Evolutionary conservation across 2,888 invertebrate genomes (phyloP).

Genomic region (Lithodes maja): DNA sequence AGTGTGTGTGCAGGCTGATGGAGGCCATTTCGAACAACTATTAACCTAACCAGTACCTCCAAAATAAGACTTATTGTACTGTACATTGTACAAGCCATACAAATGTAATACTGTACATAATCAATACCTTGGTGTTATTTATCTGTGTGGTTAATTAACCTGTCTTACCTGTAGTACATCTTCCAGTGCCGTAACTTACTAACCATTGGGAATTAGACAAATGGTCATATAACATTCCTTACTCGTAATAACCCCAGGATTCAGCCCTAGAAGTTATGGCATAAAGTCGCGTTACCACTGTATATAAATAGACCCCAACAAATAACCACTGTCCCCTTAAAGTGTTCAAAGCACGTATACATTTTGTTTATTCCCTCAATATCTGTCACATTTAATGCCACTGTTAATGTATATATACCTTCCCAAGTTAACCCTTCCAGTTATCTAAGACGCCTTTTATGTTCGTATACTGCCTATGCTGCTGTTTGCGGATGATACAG

Average conservation of each 20-base stretch:
- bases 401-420: no score
- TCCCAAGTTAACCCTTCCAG: no score
- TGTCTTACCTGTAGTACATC: neutral
- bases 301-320: neutral
- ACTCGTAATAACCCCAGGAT: neutral
- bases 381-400: no score
- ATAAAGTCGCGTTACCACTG: neutral
- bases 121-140: neutral
- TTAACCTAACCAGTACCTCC: neutral
- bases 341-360: no score
- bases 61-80: neutral
- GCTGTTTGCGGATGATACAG: no score
- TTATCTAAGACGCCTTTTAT: no score
- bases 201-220: neutral
- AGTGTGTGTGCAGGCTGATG: conserved; percentile 6
- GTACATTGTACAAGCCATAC: neutral
- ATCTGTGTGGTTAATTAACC: neutral
- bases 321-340: no score
- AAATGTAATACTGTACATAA: neutral
- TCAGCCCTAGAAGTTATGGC: neutral
- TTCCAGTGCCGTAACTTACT: neutral
- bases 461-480: no score
- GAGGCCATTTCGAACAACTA: neutral
- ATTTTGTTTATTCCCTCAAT: no score
- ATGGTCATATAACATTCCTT: neutral